Conservation (phyloP, 1,140 invertebrate genomes). For the Asbolus verrucosus region DNA sequence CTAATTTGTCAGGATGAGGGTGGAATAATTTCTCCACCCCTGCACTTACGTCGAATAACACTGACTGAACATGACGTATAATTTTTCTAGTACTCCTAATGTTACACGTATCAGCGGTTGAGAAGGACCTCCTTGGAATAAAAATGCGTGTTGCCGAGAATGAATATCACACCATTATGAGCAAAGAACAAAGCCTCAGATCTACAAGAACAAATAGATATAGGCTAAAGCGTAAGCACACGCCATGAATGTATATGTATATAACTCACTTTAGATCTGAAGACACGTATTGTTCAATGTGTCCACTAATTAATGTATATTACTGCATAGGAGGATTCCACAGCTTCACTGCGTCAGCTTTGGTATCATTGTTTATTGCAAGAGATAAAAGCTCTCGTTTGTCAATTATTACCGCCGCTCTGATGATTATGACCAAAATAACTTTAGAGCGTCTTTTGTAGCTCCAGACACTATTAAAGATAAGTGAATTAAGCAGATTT, state of each 20-base stretch:
- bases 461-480: not conserved
- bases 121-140: slow-evolving; percentile 2
- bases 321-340: slow-evolving; percentile 40
- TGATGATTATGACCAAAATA: slow-evolving; percentile 26
- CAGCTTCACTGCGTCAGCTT: slow-evolving; percentile 27
- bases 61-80: too few relatives aligned
- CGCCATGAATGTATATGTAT: slow-evolving; percentile 24
- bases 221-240: slow-evolving; percentile 1
- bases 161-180: slow-evolving; percentile 4
- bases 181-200: slow-evolving; percentile 2
- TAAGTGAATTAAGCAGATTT: slow-evolving; percentile 28
- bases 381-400: slow-evolving; percentile 45
- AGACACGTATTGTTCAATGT: slow-evolving; percentile 41
- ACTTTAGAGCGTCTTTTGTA: slow-evolving; percentile 30
- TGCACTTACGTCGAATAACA: too few relatives aligned
- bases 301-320: slow-evolving; percentile 47
- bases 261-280: slow-evolving; percentile 47
- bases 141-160: not conserved
- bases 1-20: slow-evolving; percentile 1
- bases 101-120: slow-evolving; percentile 12
- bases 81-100: too few relatives aligned
- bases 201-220: slow-evolving; percentile 31
- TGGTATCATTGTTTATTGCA: slow-evolving; percentile 45
- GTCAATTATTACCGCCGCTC: slow-evolving; percentile 41
- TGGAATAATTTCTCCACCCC: too few relatives aligned